Base-by-base conservation (phyloP, 2,888 invertebrate genomes). In the Napeogenes inachia region DNA sequence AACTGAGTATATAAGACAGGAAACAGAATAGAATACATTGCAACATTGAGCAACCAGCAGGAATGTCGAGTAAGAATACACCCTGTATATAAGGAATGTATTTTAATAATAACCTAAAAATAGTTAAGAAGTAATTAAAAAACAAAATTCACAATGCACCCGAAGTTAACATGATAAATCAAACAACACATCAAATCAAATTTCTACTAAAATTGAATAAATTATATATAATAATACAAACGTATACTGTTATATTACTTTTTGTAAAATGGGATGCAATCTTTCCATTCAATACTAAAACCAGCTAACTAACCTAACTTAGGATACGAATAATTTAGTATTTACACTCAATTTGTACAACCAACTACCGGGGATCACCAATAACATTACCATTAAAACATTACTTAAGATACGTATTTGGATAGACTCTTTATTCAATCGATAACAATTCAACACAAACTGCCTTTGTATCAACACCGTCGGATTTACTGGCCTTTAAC, bases 321-420 rank as follows among this genome's bases (percentile, higher is more conserved):
- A 83, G 57, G 66, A 74, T 83, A 82, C 75, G 69, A 81, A 82
- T 89, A 89, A 85, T 82, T 83, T 82, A 82, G 78, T 88, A 89
- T 89, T 85, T 89, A 89, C 88, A 89, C 66, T 68, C 71, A 74
- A 77, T 88, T 87, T 88, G 86, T 87, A 89, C 88, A 88, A 78
- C 85, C 82, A 75, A 79, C 77, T 75, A 84, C 85, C 85, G 82
- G 81, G 83, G 71, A 71, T 75, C 74, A 82, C 80, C 82, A 77
- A 84, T 82, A 84, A 85, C 77, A 81, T 78, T 79, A 76, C 71
- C 57, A 63, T 71, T 71, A 77, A 75, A 78, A 85, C 86, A 74
- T 81, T 82, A 87, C 87, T 88, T 89, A 89, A 73, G 69, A 82
- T 88, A 89, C 79, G 87, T 90, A 88, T 90, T 90, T 89, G 89